Base-by-base conservation (phyloP, 2,888 invertebrate species). In the Leuctra nigra region DNA sequence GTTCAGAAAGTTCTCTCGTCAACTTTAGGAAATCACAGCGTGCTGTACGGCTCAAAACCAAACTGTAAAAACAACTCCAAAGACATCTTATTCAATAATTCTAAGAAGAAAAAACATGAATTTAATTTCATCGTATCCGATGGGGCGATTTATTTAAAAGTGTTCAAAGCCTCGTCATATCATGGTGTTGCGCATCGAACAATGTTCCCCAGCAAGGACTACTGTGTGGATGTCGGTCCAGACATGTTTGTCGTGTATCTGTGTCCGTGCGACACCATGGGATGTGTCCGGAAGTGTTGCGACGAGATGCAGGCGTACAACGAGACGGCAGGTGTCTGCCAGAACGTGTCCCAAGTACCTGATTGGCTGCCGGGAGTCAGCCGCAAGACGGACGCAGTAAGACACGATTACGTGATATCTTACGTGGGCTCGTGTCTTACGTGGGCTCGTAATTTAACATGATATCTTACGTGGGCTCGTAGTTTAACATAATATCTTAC, bases 1-100 rank as follows among this genome's bases (percentile, higher is more conserved):
- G 44, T 23, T 14, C 44, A 44, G 13, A 44, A 44, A 44, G 18
- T 18, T 4, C 22, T 44, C 4, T 20, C 23, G 4, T 20, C 18
- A 13, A 20, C 44, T 22, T 20, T 44, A 7, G 23, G 44, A 33
- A 50, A 33, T 18, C 44, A 50, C 33, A 33, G 35, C 33, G 20
- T 50, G 16, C 18, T 50, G 16, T 50, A 50, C 50, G 50, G 50
- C 14, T 29, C 50, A 14, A 50, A 35, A 18, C 50, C 50, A 9
- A 33, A 33, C 11, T 50, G 50, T 22, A 33, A 50, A 7, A 20
- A 33, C n/a, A 35, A 50, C n/a, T 50, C 50, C 2, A 50, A 20
- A 33, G 50, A 50, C 22, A 18, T 20, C 6, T 33, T 50, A 18
- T 44, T 44, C 23, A 44, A 44, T 23, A 44, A 44, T 44, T 11